Conservation (phyloP, 92 coral and sea anemone genomes). For the Heteractis magnifica region DNA sequence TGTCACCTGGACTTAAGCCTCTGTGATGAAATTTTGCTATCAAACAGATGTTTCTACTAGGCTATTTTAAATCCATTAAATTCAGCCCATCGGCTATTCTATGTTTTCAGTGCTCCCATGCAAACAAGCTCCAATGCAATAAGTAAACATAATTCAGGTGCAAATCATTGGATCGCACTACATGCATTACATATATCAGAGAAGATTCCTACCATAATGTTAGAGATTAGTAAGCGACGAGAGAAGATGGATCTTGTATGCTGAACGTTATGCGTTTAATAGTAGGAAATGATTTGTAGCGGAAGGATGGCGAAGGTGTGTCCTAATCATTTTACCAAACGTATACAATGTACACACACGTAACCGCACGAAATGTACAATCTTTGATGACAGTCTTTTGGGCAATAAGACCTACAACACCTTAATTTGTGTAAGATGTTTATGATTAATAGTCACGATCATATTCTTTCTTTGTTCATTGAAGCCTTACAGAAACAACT, state of each 20-base stretch:
- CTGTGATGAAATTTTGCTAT: background rate
- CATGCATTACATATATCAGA: background rate
- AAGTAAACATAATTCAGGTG: too few relatives aligned
- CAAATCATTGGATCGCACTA: background rate
- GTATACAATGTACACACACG: background rate
- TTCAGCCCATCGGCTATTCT: too few relatives aligned
- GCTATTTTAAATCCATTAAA: background rate
- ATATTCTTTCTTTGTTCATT: background rate
- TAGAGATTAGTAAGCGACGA: background rate
- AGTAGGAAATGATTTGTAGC: background rate
- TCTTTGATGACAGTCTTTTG: too few relatives aligned
- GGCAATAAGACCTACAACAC: too few relatives aligned
- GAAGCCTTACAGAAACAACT: background rate
- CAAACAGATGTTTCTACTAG: background rate
- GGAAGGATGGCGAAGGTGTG: constrained; percentile 2
- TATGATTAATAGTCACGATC: background rate
- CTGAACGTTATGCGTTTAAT: background rate
- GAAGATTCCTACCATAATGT: background rate
- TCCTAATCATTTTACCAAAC: constrained; percentile 1
- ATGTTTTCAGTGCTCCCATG: too few relatives aligned
- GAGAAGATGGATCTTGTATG: background rate
- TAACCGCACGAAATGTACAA: too few relatives aligned
- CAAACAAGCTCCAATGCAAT: too few relatives aligned
- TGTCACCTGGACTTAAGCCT: background rate
- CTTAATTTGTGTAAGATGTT: too few relatives aligned